Evolutionary conservation across 2,888 invertebrate genomes (phyloP).

Genomic region (Calliphora vomitoria): DNA sequence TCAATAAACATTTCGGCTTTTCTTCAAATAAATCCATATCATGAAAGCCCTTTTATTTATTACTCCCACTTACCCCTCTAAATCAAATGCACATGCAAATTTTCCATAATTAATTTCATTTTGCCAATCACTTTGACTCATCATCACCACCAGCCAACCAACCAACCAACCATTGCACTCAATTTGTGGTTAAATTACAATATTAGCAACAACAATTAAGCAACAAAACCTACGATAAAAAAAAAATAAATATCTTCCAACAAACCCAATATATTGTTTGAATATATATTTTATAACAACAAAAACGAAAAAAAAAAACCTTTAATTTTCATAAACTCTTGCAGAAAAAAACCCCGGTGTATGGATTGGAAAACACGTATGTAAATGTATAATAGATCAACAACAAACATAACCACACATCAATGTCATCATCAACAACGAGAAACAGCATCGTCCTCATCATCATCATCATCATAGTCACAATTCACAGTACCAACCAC

Average conservation of each 20-base stretch:
- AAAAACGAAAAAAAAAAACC: constrained; percentile 21
- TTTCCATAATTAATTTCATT: neutral
- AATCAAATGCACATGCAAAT: constrained; percentile 18
- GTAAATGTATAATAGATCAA: constrained; percentile 72
- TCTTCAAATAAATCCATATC: too few relatives aligned
- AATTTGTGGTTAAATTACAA: constrained; percentile 75
- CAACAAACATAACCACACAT: constrained; percentile 81
- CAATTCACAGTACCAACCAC: constrained; percentile 28
- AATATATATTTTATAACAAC: constrained; percentile 34
- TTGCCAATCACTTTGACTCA: constrained; percentile 55
- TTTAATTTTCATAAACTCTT: constrained; percentile 63
- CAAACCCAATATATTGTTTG: constrained; percentile 6
- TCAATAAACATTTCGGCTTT: too few relatives aligned
- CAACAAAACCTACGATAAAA: too few relatives aligned
- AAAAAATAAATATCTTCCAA: constrained; percentile 32
- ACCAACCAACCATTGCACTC: constrained; percentile 70
- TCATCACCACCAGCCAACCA: constrained; percentile 24
- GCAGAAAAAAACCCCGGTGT: constrained; percentile 23
- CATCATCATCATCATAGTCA: constrained; percentile 68
- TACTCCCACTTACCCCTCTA: neutral
- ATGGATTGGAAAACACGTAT: constrained; percentile 44
- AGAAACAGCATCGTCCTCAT: constrained; percentile 71
- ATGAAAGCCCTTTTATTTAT: too few relatives aligned
- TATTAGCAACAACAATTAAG: constrained; percentile 72
- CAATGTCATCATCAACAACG: constrained; percentile 76